Evolutionary conservation across 1,140 invertebrate genomes (phyloP).

Genomic region (Araneus ventricosus): DNA sequence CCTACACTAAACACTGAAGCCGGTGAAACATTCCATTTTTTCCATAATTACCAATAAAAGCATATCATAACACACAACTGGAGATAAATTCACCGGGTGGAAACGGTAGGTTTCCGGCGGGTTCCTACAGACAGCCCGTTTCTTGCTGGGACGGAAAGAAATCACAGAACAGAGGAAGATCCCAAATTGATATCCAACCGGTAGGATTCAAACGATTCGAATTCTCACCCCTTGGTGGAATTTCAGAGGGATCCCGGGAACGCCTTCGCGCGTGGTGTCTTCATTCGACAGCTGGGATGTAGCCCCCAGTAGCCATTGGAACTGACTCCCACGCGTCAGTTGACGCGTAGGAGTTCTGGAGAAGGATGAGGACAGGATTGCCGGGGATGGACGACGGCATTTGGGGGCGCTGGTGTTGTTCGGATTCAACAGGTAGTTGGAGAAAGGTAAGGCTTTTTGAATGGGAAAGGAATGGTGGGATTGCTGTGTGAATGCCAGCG

Average conservation of each 20-base stretch:
- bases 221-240: background rate
- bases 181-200: background rate
- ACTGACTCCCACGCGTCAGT: constrained; percentile 39
- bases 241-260: constrained; percentile 18
- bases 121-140: background rate
- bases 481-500: background rate
- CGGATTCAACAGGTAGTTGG: constrained; percentile 1
- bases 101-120: background rate
- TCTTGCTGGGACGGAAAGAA: background rate
- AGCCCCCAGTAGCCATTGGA: background rate
- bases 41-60: background rate
- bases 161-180: background rate
- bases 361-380: background rate
- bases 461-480: background rate
- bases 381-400: constrained; percentile 5
- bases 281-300: constrained; percentile 42
- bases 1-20: background rate
- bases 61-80: background rate
- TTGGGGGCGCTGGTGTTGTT: constrained; percentile 46
- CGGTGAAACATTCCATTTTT: background rate
- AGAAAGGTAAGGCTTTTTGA: background rate
- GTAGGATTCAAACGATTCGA: no score
- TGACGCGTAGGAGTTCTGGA: constrained; percentile 36
- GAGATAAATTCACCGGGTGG: background rate
- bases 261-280: constrained; percentile 51